phyloP scores from a whole-genome alignment of 2,888 invertebrate species.

The Hemistola chrysoprasaria region DNA sequence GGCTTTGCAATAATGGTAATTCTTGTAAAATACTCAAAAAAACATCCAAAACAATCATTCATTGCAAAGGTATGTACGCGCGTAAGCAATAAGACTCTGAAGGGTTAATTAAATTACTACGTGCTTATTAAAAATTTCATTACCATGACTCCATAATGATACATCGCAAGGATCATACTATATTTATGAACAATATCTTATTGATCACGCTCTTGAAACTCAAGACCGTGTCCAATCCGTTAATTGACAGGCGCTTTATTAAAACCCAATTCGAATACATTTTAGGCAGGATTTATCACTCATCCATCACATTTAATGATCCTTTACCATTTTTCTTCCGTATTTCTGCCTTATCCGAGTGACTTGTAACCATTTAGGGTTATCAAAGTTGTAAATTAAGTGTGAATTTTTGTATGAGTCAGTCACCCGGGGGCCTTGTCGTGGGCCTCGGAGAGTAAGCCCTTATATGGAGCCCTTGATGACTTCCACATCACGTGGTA shows the following conservation, averaged over 20 bases:
- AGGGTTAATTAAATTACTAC: no score
- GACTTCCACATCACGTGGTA: slow-evolving; percentile 57
- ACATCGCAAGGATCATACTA: no score
- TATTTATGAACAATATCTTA: slow-evolving; percentile 1
- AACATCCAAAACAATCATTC: no score
- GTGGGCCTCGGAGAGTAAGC: slow-evolving; percentile 39
- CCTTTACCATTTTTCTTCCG: slow-evolving; percentile 48
- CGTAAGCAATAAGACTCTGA: no score
- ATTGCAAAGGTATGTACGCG: no score
- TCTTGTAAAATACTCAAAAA: no score
- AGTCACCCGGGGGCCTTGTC: slow-evolving; percentile 51
- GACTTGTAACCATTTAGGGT: slow-evolving; percentile 46
- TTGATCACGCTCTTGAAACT: slow-evolving; percentile 18
- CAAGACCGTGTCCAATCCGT: slow-evolving; percentile 23
- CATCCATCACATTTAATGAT: slow-evolving; percentile 45
- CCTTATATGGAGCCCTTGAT: slow-evolving; percentile 47
- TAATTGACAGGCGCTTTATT: slow-evolving; percentile 26
- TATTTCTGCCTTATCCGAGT: slow-evolving; percentile 45
- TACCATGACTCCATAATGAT: no score
- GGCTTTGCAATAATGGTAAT: no score
- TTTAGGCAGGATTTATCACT: slow-evolving; percentile 23
- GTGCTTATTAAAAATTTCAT: no score
- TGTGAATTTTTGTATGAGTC: slow-evolving; percentile 65
- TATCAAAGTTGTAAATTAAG: slow-evolving; percentile 62
- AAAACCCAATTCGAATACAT: slow-evolving; percentile 24